Evolutionary conservation across 2,797 vertebrate genomes (phyloP), one percentile per base, ranked within the genome.

Genomic region (Atherinosoma microstoma): DNA sequence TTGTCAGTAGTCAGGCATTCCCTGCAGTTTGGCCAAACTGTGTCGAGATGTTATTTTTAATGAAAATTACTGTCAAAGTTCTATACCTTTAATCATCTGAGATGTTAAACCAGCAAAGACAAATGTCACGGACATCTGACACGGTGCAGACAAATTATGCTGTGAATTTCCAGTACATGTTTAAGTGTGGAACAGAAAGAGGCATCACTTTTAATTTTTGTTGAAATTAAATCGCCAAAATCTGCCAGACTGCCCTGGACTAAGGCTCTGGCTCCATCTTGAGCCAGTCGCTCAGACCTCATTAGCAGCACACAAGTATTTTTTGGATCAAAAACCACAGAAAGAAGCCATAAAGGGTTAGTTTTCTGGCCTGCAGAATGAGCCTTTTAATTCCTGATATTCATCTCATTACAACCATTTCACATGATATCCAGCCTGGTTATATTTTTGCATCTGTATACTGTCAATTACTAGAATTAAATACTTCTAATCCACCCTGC

Each of bases 261-360:
- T 71, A 15, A 84, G 61, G 30, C 11, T 81, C 73, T 87, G 84
- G 81, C 75, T 79, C 72, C 77, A 78, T 74, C 72, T 70, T 78
- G 58, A 80, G 72, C 54, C 73, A 64, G 71, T 27, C 60, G 49
- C 67, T 70, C 65, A 75, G 29, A 79, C 70, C 40, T 49, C 29
- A 58, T 72, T 32, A 75, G 29, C 59, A 35, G 0, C 11, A 74
- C 68, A 63, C 13, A 13, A 57, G 63, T 27, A 51, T 58, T 51
- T 71, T 78, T 76, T 80, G 82, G 77, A 71, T 54, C 35, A 38
- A 51, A 71, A 76, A 60, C 61, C 45, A 73, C 18, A 20, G 9
- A 51, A 75, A 3, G n/a, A 57, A 56, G 32, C 76, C 82, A 70
- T 64, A 45, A 22, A 51, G 29, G 54, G 56, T 73, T 51, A 64